phyloP scores from a whole-genome alignment of 2,888 invertebrate genomes.

The Melinopterus prodromus region DNA sequence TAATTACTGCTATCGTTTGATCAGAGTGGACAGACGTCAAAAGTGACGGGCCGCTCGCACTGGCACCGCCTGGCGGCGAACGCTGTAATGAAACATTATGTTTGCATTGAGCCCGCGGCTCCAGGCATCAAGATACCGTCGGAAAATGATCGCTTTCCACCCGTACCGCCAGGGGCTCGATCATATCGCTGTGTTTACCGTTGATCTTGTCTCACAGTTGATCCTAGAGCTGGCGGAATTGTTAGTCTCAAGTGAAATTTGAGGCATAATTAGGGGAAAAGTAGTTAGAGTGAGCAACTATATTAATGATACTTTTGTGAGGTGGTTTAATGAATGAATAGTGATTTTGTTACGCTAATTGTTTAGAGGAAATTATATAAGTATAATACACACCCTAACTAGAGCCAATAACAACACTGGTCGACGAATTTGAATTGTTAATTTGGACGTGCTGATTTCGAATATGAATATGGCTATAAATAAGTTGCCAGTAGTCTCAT shows the following conservation, averaged over 20 bases:
- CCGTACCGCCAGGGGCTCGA: not conserved
- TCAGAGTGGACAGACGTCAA: constrained; percentile 4
- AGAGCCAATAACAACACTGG: too few species aligned
- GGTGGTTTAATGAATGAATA: not conserved
- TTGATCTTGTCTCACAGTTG: not conserved
- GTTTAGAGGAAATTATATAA: too few species aligned
- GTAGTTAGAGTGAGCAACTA: not conserved
- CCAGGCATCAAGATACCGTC: too few species aligned
- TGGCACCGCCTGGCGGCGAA: not conserved
- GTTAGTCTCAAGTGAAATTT: not conserved
- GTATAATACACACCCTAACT: too few species aligned
- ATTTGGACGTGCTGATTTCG: too few species aligned
- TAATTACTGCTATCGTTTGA: not conserved
- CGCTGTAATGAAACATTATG: not conserved
- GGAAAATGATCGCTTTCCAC: not conserved
- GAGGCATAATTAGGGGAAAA: not conserved
- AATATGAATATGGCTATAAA: too few species aligned
- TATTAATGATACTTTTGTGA: not conserved
- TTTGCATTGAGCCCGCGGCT: not conserved
- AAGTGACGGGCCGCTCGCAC: not conserved
- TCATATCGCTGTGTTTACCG: not conserved
- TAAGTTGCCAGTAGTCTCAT: too few species aligned
- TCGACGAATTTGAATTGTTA: too few species aligned
- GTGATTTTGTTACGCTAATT: too few species aligned
- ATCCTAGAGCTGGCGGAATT: not conserved